Evolutionary conservation across 2,113 vertebrate species (phyloP).

Genomic region (Raja brachyura): DNA sequence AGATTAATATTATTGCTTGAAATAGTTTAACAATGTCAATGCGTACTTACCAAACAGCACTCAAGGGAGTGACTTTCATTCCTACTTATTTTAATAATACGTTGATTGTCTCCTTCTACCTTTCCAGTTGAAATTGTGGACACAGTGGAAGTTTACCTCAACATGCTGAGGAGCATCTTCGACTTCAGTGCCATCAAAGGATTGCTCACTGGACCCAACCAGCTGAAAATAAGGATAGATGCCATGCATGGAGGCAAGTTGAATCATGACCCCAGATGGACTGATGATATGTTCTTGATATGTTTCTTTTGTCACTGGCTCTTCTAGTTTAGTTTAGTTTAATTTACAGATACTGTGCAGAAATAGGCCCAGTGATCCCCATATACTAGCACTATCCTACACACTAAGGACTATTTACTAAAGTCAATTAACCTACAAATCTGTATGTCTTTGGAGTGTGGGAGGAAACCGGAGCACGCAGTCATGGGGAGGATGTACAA

Average conservation of each 20-base stretch:
- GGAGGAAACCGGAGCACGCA: too few relatives aligned
- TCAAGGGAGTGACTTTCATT: neutral
- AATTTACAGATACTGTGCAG: too few relatives aligned
- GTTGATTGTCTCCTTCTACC: slow-evolving; percentile 35
- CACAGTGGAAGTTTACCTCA: slow-evolving; percentile 92
- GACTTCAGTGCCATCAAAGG: slow-evolving; percentile 85
- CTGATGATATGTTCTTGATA: neutral
- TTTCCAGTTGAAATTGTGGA: slow-evolving; percentile 91
- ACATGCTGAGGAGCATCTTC: slow-evolving; percentile 82
- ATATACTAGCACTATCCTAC: too few relatives aligned
- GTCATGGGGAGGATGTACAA: too few relatives aligned
- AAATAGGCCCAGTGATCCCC: too few relatives aligned
- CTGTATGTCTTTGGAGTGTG: too few relatives aligned
- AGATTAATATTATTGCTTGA: neutral
- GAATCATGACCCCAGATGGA: neutral
- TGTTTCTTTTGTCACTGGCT: neutral
- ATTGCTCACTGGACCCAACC: slow-evolving; percentile 79
- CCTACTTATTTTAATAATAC: neutral
- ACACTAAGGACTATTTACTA: too few relatives aligned
- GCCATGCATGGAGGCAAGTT: slow-evolving; percentile 90
- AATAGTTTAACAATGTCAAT: neutral
- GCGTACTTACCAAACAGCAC: too few relatives aligned
- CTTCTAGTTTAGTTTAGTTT: too few relatives aligned
- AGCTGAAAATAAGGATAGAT: slow-evolving; percentile 88
- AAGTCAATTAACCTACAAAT: too few relatives aligned